Evolutionary conservation across 2,888 invertebrate species (phyloP).

Genomic region (Hydriomena furcata): DNA sequence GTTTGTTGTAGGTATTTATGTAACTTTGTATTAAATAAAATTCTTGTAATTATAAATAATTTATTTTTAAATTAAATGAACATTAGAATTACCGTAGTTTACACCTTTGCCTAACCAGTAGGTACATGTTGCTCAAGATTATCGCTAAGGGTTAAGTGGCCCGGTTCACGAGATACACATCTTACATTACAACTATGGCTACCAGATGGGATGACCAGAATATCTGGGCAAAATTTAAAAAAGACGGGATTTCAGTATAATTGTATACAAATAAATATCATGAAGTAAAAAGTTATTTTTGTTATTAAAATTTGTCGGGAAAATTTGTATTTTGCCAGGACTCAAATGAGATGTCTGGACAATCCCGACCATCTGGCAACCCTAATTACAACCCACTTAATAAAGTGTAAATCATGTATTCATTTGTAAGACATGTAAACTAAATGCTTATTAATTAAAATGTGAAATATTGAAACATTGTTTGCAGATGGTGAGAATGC

Average conservation of each 20-base stretch:
- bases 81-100: slow-evolving; percentile 14
- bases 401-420: slow-evolving; percentile 1
- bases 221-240: too few species aligned
- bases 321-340: too few species aligned
- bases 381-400: background rate
- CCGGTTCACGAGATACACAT: background rate
- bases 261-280: background rate
- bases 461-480: slow-evolving; percentile 3
- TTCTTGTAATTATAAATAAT: slow-evolving; percentile 24
- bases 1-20: background rate
- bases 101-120: slow-evolving; percentile 9
- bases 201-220: too few species aligned
- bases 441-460: background rate
- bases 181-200: background rate
- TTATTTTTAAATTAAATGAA: slow-evolving; percentile 17
- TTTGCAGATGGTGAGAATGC: background rate
- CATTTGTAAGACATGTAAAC: background rate
- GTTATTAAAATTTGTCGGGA: too few species aligned
- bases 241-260: too few species aligned
- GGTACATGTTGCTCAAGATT: slow-evolving; percentile 19
- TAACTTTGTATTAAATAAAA: slow-evolving; percentile 1
- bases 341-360: too few species aligned
- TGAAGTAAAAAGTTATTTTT: too few species aligned
- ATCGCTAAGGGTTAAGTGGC: background rate
- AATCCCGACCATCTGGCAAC: too few species aligned